Base-by-base conservation (phyloP, 2,797 vertebrate species). In the Avahi laniger region DNA sequence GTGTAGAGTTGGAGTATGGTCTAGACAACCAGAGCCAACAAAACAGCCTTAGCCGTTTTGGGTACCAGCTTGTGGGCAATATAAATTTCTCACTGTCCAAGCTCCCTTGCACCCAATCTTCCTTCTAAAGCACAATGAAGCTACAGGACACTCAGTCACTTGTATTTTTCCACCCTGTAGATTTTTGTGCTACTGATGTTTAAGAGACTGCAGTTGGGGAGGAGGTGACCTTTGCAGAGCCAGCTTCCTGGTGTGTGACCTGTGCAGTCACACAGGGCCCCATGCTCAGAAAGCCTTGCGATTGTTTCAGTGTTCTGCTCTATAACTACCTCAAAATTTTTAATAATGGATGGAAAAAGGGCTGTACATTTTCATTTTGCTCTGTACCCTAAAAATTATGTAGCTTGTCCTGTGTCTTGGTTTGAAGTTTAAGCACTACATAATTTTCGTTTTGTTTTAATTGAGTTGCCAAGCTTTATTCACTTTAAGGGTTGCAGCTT, bases 391-490 rank as follows among this genome's bases (percentile, higher is more conserved):
- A 35, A 70, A 91, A 69, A 84, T 82, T 57, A 57, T 46, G 9
- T 69, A 83, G 7, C 63, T 75, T 54, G 9, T 43, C 33, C 24
- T 35, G 11, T 2, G 35, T 65, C 33, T 83, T 83, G 15, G 5
- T 89, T 91, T 86, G n/a, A 93, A 93, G 38, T 52, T 87, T 35
- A 15, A 24, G 1, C 6, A 26, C 69, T 81, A 69, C 4, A 1
- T 61, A 63, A 52, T 84, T 97, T 94, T 57, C 85, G 7, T 24
- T 94, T 88, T n/a, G 35, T 78, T 86, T 89, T 78, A 82, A 75
- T 46, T 89, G 61, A 96, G 63, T 90, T 78, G 11, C 69, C 67
- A 90, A 75, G 52, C 33, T 75, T 63, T 89, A 65, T n/a, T 85
- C 54, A 84, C 24, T 78, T 38, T 3, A 57, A 30, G 1, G 63